Evolutionary conservation across 2,113 vertebrate species (phyloP).

Genomic region (Eptesicus fuscus): DNA sequence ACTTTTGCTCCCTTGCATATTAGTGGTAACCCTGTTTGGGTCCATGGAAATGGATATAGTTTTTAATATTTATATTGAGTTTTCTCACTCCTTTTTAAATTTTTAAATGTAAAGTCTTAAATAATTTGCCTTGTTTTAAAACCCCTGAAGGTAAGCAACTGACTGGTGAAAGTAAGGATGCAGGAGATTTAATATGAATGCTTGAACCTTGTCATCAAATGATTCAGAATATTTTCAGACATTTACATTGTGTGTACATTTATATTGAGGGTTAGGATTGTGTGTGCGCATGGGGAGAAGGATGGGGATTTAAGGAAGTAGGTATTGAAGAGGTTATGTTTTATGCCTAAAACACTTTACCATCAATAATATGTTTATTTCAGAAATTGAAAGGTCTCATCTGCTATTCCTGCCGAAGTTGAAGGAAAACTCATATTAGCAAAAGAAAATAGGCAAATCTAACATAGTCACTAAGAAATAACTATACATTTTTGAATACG

Average conservation of each 20-base stretch:
- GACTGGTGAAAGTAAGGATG: background rate
- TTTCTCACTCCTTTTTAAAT: background rate
- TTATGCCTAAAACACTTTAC: background rate
- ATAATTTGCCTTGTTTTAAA: constrained; percentile 22
- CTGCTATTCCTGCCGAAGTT: background rate
- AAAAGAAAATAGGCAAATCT: background rate
- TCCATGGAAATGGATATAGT: background rate
- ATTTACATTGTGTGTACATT: background rate
- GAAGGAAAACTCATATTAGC: background rate
- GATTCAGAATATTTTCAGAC: background rate
- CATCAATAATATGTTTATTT: background rate
- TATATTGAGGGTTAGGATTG: background rate
- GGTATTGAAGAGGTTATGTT: background rate
- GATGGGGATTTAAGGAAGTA: background rate
- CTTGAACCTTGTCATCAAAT: background rate
- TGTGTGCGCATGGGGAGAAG: rapidly evolving
- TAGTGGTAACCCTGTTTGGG: background rate
- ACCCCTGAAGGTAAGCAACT: background rate
- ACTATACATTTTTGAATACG: background rate
- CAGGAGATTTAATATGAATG: background rate
- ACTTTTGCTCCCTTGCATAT: background rate
- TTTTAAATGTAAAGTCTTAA: background rate
- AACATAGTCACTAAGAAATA: background rate
- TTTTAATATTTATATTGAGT: background rate
- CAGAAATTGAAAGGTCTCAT: background rate